Conservation (phyloP, 2,797 vertebrate species). For the Mycteria americana region DNA sequence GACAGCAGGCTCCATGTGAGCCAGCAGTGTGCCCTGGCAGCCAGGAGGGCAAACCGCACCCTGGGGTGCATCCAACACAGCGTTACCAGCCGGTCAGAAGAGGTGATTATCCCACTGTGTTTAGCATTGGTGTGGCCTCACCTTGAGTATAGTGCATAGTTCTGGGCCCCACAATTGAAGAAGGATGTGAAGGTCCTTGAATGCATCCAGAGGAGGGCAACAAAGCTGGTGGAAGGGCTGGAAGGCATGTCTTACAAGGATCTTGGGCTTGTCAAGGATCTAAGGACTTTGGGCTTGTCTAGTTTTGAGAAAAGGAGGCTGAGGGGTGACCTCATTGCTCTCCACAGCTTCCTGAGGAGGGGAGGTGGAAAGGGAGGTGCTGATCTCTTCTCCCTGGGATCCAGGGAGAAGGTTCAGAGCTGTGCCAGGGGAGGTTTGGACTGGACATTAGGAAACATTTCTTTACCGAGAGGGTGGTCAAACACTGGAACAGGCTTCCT, state of each 20-base stretch:
- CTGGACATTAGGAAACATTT: background rate
- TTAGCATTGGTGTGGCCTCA: rapidly evolving
- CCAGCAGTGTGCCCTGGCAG: background rate
- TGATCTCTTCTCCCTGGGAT: background rate
- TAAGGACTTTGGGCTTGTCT: rapidly evolving
- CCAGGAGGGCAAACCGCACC: background rate
- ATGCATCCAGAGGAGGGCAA: background rate
- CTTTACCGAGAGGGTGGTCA: background rate
- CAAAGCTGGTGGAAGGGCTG: background rate
- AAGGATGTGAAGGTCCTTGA: background rate
- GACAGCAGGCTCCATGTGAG: background rate
- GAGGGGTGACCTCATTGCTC: background rate
- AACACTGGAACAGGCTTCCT: background rate
- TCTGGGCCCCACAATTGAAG: background rate
- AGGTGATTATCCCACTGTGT: rapidly evolving
- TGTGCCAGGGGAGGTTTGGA: background rate
- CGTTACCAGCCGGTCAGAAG: rapidly evolving
- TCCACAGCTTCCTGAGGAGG: background rate
- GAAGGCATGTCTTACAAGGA: background rate
- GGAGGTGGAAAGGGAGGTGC: background rate
- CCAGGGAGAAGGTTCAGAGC: background rate
- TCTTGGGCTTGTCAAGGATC: too few relatives aligned
- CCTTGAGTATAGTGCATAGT: background rate
- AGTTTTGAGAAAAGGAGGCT: background rate
- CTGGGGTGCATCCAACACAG: background rate